A percentile compares a stretch with the other conserved stretches of the same genome.
Evolutionary conservation across 2,113 vertebrate species (phyloP).

Genomic region (Porphyrio hochstetteri): DNA sequence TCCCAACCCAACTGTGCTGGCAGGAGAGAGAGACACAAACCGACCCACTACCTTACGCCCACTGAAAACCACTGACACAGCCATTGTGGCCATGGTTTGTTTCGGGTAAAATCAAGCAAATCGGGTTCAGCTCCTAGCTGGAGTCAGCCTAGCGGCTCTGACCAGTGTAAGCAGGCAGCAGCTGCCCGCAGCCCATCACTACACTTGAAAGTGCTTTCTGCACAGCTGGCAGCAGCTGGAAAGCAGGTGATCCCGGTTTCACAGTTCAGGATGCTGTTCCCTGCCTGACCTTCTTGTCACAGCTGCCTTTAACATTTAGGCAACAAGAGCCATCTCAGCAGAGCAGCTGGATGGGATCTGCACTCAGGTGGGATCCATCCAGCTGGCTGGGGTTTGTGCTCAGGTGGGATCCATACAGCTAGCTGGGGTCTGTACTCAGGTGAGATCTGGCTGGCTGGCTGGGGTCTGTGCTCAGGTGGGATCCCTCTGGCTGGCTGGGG

Average conservation of each 20-base stretch:
- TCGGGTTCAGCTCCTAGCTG: background rate
- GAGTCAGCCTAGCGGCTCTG: background rate
- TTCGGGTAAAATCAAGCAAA: background rate
- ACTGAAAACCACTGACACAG: slow-evolving; percentile 10
- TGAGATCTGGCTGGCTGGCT: no score
- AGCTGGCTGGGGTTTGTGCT: no score
- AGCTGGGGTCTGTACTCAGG: no score
- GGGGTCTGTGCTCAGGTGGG: no score
- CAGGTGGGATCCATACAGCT: no score
- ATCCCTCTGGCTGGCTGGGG: no score
- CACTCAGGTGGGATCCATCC: no score
- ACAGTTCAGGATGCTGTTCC: background rate
- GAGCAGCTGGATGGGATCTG: background rate
- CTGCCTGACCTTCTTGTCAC: background rate
- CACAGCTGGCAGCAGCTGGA: background rate
- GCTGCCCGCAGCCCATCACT: background rate
- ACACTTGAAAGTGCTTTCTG: background rate
- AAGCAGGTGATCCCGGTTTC: background rate
- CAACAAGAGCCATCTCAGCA: rapidly evolving
- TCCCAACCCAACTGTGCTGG: background rate
- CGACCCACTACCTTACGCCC: background rate
- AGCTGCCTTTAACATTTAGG: background rate
- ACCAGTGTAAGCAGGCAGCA: background rate
- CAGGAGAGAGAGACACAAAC: background rate
- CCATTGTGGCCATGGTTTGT: background rate